Base-by-base conservation (phyloP, 2,888 invertebrate species). In the Drosophila mettleri region DNA sequence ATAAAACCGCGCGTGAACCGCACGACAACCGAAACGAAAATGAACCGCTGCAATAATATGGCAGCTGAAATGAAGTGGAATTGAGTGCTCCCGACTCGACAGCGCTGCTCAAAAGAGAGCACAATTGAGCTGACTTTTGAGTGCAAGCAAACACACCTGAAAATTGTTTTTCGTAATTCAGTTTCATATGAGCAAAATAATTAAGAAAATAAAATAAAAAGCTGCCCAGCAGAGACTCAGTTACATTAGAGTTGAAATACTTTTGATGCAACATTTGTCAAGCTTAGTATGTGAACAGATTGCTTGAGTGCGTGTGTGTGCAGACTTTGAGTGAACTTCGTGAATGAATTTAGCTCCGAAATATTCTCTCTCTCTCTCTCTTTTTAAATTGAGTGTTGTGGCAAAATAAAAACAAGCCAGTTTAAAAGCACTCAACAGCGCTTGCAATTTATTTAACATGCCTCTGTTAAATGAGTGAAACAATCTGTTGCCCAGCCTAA, bases 11-110 rank as follows among this genome's bases (percentile, higher is more conserved):
- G 53, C 59, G 76, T 45, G 59, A 55, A 65, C 65, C 76, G 72
- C 72, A 76, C 75, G 76, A 68, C 71, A 64, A 52, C 48, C 76
- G 64, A 75, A 75, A 72, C 76, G 75, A 72, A 76, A 75, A 75
- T 75, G 76, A 75, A 7, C 39, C 63, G 9, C 38, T 38, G 36
- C 52, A 29, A 27, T 8, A 18, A 14, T 9, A 18, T 20, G 14
- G 9, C 18, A 38, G 20, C 16, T 38, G 58, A 46, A 57, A 65
- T 39, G 46, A 60, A 70, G 66, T 60, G 71, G 55, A 59, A 74
- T 59, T 9, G 57, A 49, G 39, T 16, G 24, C 29, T 24, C 18
- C 10, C 20, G 29, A 38, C 68, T 39, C 31, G 55, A 5, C 74
- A 52, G 61, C 65, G 60, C 57, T 29, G 62, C 43, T n/a, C 0